Evolutionary conservation across 92 coral and sea anemone genomes (phyloP).

Genomic region (Epizoanthus fatuus): DNA sequence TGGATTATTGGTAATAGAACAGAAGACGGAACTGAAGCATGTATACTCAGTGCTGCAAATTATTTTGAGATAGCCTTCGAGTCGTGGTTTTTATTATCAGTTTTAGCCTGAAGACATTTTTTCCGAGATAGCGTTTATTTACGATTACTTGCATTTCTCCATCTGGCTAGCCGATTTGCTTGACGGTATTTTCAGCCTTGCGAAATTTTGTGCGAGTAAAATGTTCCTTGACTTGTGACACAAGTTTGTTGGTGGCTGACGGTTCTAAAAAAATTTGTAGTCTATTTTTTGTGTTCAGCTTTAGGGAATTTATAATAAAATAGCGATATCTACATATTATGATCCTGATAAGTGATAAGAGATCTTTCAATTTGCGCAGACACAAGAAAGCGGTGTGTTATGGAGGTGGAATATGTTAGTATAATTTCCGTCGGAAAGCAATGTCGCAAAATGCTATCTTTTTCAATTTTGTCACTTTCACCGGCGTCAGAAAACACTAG

Average conservation of each 20-base stretch:
- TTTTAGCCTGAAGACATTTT: slow-evolving; percentile 16
- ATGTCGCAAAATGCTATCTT: background rate
- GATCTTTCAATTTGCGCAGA: background rate
- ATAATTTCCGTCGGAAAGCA: background rate
- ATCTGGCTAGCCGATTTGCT: background rate
- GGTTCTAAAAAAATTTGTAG: background rate
- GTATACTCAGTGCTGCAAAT: background rate
- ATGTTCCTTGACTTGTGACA: background rate
- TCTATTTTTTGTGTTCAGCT: too few relatives aligned
- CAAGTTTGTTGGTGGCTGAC: background rate
- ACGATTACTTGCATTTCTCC: background rate
- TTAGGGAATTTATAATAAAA: too few relatives aligned
- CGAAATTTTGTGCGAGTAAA: background rate
- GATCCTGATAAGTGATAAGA: background rate
- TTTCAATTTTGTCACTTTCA: background rate
- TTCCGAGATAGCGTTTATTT: background rate
- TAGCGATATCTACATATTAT: too few relatives aligned
- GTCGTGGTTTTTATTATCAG: background rate
- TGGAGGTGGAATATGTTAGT: background rate
- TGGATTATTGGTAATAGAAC: background rate
- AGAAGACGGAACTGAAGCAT: background rate
- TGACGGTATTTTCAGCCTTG: background rate
- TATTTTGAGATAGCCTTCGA: background rate
- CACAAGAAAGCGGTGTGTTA: background rate
- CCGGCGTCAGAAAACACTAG: too few relatives aligned